Base-by-base conservation (phyloP, 2,113 vertebrate species). In the Platanista minor region DNA sequence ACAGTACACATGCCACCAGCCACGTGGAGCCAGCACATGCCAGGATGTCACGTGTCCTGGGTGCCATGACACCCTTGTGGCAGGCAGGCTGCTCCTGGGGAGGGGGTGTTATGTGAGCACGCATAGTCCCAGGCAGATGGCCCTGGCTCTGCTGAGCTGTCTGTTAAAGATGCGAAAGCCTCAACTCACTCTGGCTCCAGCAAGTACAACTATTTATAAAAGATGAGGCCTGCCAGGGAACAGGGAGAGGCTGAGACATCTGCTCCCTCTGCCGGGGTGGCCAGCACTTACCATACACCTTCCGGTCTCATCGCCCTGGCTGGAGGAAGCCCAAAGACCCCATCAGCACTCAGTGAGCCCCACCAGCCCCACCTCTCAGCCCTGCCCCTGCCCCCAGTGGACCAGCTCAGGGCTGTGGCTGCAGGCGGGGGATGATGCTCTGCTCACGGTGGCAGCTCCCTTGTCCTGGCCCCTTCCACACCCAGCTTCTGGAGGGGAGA, bases 131-230 rank as follows among this genome's bases (percentile, higher is more conserved):
- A 18, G 91, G 95, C 97, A 97, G 97, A 97, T 93, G 89, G 97
- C 92, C 74, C 83, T 71, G 90, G 85, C 77, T 94, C 72, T 86
- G 92, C 89, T 3, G 2, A 94, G 64, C 83, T 96, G 94, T 86
- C 96, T 78, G 52, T 97, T 77, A 96, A 91, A 83, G 71, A 81
- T 41, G 71, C 85, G 2, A 8, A 84, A 88, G 39, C 41, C 93
- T 91, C 88, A 31, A 9, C 80, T 82, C 29, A 4, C 75, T 94
- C 87, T 82, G 77, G 89, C 84, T 98, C 66, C 81, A 54, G 87
- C n/a, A 87, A 97, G 95, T 52, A 95, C 93, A 87, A 90, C 97
- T 98, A 95, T 98, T 97, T 97, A 95, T 97, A 97, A 95, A 91
- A 87, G 86, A 83, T 6, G 95, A 93, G 54, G 64, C 36, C 88